phyloP scores from a whole-genome alignment of 1,140 invertebrate genomes.

The Eriosoma lanigerum region DNA sequence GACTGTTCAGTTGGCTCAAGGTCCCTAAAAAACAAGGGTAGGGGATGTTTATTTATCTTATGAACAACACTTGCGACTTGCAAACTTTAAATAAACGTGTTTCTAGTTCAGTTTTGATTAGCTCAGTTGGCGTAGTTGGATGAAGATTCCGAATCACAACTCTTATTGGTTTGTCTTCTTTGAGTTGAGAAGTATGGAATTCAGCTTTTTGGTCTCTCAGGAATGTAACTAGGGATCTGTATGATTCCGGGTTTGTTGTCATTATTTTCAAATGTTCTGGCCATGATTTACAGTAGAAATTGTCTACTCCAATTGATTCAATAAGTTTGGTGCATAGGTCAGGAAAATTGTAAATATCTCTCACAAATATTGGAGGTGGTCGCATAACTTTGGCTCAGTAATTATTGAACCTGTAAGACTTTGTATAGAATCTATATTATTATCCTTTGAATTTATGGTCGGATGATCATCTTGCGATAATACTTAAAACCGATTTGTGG shows the following conservation, averaged over 20 bases:
- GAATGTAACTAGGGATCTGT: not conserved
- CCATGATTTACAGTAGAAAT: constrained; percentile 4
- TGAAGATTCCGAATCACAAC: constrained; percentile 30
- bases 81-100: not conserved
- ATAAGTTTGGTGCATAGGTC: not conserved
- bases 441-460: no score
- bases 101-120: not conserved
- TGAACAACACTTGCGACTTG: constrained; percentile 47
- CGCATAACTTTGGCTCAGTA: no score
- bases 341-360: not conserved
- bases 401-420: no score
- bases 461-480: no score
- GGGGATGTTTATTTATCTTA: constrained; percentile 55
- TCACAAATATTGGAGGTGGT: not conserved
- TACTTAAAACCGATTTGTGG: no score
- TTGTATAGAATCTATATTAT: no score
- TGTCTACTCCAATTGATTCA: not conserved
- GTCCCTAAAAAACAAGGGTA: constrained; percentile 57
- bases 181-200: not conserved
- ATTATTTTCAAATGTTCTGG: not conserved
- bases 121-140: not conserved
- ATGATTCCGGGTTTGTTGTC: not conserved
- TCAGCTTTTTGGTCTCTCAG: not conserved
- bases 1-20: constrained; percentile 57
- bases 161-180: constrained; percentile 17